Evolutionary conservation across 2,797 vertebrate species (phyloP).

Genomic region (Lepus townsendii): DNA sequence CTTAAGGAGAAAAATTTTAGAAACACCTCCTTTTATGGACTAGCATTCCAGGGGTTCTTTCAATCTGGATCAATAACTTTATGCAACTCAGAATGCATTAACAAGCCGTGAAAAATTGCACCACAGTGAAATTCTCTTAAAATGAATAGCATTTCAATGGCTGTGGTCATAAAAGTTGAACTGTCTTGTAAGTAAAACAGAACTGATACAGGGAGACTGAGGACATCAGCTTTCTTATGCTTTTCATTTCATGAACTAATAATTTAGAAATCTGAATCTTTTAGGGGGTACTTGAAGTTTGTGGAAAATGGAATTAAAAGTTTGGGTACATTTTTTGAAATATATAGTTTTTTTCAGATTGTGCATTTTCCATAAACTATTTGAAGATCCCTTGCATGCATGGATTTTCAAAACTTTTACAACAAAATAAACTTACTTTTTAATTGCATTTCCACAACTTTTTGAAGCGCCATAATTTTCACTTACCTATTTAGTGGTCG

Average conservation of each 20-base stretch:
- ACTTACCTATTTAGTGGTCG: rapidly evolving
- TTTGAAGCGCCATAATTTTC: constrained; percentile 59
- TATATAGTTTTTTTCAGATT: too few relatives aligned
- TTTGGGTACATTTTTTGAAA: too few relatives aligned
- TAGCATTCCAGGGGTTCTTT: background rate
- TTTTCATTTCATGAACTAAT: constrained; percentile 38
- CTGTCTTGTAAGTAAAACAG: constrained; percentile 22
- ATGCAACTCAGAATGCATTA: background rate
- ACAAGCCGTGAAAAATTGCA: background rate
- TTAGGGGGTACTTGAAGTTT: too few relatives aligned
- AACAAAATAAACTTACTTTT: too few relatives aligned
- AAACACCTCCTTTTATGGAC: constrained; percentile 28
- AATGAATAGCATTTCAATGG: constrained; percentile 41
- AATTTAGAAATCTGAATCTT: background rate
- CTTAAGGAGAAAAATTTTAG: constrained; percentile 45
- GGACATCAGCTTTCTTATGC: background rate
- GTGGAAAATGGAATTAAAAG: too few relatives aligned
- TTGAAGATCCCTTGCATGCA: too few relatives aligned
- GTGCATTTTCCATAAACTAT: too few relatives aligned
- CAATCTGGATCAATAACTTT: background rate
- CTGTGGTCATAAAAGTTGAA: constrained; percentile 35
- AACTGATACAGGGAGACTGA: background rate
- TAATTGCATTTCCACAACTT: too few relatives aligned
- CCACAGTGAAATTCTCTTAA: background rate
- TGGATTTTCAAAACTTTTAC: too few relatives aligned